A percentile compares a stretch with the other conserved stretches of the same genome.
These are phyloP conservation scores for Shinisaurus crocodilurus DNA, from an alignment of 2,113 vertebrate species.

Conservation along the genomic window DNA sequence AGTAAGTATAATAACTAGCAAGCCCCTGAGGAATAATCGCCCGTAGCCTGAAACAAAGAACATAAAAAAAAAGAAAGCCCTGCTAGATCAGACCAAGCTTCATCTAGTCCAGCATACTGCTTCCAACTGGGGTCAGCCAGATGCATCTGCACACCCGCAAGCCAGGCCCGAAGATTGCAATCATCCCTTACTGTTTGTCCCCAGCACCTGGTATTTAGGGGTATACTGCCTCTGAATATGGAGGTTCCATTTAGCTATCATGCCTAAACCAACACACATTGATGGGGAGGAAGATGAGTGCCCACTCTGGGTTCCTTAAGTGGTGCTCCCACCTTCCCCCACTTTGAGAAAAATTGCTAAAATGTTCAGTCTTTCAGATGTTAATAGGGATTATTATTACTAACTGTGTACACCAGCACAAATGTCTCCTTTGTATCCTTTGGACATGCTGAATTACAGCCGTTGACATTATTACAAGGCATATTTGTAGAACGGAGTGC, in stretches of 20 bases:
- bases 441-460: neutral
- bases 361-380: neutral
- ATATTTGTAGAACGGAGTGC: slow-evolving; percentile 13
- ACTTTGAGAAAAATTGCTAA: neutral
- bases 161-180: too few species aligned
- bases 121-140: neutral
- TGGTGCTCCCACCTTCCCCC: neutral
- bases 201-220: neutral
- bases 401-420: neutral
- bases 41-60: neutral
- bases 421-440: neutral
- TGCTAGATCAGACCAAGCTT: neutral
- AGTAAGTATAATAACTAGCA: neutral
- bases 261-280: too few species aligned
- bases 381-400: neutral
- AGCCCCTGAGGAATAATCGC: too few species aligned
- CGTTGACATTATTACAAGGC: slow-evolving; percentile 18
- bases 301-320: neutral
- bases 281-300: neutral
- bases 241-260: neutral
- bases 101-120: neutral
- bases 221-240: neutral
- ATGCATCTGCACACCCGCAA: neutral
- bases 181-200: neutral
- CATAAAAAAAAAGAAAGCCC: neutral